Evolutionary conservation across 2,888 invertebrate species (phyloP), one percentile per base, ranked within the genome.

Genomic region (Coleophora deauratella): DNA sequence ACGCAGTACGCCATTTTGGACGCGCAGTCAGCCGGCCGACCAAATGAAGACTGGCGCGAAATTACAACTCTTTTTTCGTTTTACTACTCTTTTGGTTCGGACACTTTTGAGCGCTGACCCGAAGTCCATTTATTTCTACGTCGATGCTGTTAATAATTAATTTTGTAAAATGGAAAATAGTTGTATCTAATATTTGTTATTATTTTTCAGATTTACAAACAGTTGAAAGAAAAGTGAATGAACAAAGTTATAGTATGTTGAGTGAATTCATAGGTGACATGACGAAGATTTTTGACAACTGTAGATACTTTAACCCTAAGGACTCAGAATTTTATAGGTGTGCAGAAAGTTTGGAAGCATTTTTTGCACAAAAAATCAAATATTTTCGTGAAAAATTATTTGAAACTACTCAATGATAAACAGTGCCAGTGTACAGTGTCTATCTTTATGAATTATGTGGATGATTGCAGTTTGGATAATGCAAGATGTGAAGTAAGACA

Each of bases 241-340:
- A 92, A 57, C 91, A 91, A 66, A 88, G 87, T 38, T 98, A 98
- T 76, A 91, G 91, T 66, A 94, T 92, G 70, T 87, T 98, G 57
- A 93, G 95, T 72, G 97, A 99, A 71, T 98, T 98, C 78, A 95
- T 98, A 66, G 96, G 96, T 71, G 99, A 99, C 75, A 96, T 98
- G 91, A 97, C 96, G 49, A 96, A 97, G 84, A 97, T 99, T 69
- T 98, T 99, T 81, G 98, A 99, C 86, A 99, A 99, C 84, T 99
- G 99, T 88, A 93, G 98, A 53, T 96, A 96, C 72, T 98, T 97
- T 85, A 98, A 98, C 84, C 95, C 97, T 45, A 93, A 94, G 67
- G 97, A 97, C 74, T 96, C 98, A 12, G 94, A 96, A 47, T 97
- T 98, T 84, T 98, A 95, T 85, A 94, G 97, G 66, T 97, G 97